These are phyloP conservation scores for Brachionichthys hirsutus DNA, from an alignment of 2,113 vertebrate species.

Conservation along the genomic window DNA sequence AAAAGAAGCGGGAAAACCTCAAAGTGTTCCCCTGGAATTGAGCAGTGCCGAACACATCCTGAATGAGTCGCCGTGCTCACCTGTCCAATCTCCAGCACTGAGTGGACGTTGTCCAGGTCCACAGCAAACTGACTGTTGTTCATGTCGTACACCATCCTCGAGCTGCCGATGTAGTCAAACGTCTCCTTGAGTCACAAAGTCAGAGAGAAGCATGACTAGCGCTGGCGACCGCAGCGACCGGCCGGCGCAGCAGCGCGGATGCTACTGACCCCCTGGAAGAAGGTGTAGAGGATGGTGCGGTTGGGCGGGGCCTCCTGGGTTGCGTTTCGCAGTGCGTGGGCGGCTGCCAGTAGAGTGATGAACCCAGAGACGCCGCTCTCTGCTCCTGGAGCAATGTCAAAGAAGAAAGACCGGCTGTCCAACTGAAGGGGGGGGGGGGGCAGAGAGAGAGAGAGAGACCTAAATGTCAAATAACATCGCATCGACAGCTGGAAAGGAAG, in stretches of 20 bases:
- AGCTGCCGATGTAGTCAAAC: conserved; percentile 98
- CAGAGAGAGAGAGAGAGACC: too few relatives aligned
- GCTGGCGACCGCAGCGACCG: too few relatives aligned
- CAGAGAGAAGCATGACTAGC: background rate
- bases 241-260: background rate
- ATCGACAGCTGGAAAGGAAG: too few relatives aligned
- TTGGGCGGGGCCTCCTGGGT: conserved; percentile 55
- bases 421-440: too few relatives aligned
- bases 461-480: too few relatives aligned
- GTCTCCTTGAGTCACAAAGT: conserved; percentile 79
- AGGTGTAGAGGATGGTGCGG: conserved; percentile 87
- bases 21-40: too few relatives aligned
- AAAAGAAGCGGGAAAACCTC: too few relatives aligned
- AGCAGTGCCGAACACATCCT: background rate
- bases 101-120: conserved; percentile 79
- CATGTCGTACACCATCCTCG: conserved; percentile 86
- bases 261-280: conserved; percentile 91
- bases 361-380: conserved; percentile 85
- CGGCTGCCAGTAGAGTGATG: conserved; percentile 85
- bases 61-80: conserved; percentile 38
- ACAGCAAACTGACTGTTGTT: conserved; percentile 65
- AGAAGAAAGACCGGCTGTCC: conserved; percentile 94
- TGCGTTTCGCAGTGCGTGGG: conserved; percentile 81
- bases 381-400: conserved; percentile 86
- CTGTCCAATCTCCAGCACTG: conserved; percentile 79